Evolutionary conservation across 2,888 invertebrate species (phyloP).

Genomic region (Notodonta ziczac): DNA sequence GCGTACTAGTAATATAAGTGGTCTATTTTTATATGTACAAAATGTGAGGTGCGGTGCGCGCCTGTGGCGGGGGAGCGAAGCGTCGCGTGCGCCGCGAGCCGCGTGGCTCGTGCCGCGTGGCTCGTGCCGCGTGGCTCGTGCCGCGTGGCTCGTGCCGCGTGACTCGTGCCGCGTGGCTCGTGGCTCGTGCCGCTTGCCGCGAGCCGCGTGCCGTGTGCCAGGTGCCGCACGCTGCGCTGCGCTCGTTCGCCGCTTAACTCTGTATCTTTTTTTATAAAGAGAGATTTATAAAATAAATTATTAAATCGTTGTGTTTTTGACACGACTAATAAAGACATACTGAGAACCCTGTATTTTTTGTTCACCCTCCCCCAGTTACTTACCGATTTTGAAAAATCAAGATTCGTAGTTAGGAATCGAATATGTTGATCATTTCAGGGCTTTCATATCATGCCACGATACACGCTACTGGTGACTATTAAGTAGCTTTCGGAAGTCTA

Average conservation of each 20-base stretch:
- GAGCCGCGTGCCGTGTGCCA: background rate
- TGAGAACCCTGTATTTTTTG: constrained; percentile 7
- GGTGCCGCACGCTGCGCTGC: background rate
- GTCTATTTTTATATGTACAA: constrained; percentile 79
- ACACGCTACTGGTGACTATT: no score
- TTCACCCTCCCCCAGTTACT: no score
- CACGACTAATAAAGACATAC: constrained; percentile 64
- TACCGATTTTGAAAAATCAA: no score
- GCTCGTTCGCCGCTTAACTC: constrained; percentile 9
- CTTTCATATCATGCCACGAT: no score
- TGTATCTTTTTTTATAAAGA: constrained; percentile 40
- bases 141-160: background rate
- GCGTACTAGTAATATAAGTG: constrained; percentile 53
- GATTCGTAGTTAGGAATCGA: no score
- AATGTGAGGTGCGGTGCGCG: constrained; percentile 18
- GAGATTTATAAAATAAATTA: constrained; percentile 59
- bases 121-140: background rate
- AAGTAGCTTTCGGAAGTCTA: no score
- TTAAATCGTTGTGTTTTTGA: constrained; percentile 64
- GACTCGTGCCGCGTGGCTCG: constrained; percentile 11
- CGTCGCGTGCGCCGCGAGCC: background rate
- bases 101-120: background rate
- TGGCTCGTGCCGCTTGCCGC: no score
- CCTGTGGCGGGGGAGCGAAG: constrained; percentile 11
- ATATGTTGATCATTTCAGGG: no score